Evolutionary conservation across 2,797 vertebrate species (phyloP), one percentile per base, ranked within the genome.

Genomic region (Neosilurus mollespiculum): DNA sequence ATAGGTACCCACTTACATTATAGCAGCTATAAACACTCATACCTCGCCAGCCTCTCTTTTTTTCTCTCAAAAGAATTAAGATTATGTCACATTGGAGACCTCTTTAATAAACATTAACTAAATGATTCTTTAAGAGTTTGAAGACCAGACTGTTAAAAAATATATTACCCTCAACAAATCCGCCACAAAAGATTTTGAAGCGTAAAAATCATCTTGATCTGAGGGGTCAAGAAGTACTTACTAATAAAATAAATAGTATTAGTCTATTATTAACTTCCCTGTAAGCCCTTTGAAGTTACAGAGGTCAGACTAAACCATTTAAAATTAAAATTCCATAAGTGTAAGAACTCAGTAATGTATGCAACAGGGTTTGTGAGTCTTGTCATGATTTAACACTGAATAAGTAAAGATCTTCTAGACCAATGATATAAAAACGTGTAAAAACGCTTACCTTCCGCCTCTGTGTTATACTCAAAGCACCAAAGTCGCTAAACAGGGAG

Each of bases 401-500:
- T 43, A 43, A 43, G 43, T 43, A 71, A 71, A 49, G 2, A n/a
- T 3, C 11, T n/a, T 26, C 9, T 56, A 34, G 4, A 30, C 15
- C 16, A 53, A 58, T 15, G 22, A n/a, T 22, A 11, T 10, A 18
- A 53, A 73, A 73, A 22, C 0, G 72, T 20, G 15, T 75, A 77
- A 18, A 82, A 67, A 79, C 81, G 85, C 95, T 92, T 93, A 99
- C 98, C 97, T 99, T 99, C 93, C 98, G 97, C 92, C 97, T 97
- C 91, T 99, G 98, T 88, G 97, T 97, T 91, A 99, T 94, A 79
- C 94, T 98, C 91, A 99, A 96, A 93, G 96, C 96, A 96, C 96
- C 96, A 95, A 99, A 99, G 92, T 99, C 98, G 93, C 97, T 98
- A 93, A 99, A 99, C 90, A 99, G 94, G 85, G 97, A 96, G 85